These are phyloP conservation scores for Leptatherina wallacei DNA, from an alignment of 2,797 vertebrate genomes.

Conservation along the genomic window DNA sequence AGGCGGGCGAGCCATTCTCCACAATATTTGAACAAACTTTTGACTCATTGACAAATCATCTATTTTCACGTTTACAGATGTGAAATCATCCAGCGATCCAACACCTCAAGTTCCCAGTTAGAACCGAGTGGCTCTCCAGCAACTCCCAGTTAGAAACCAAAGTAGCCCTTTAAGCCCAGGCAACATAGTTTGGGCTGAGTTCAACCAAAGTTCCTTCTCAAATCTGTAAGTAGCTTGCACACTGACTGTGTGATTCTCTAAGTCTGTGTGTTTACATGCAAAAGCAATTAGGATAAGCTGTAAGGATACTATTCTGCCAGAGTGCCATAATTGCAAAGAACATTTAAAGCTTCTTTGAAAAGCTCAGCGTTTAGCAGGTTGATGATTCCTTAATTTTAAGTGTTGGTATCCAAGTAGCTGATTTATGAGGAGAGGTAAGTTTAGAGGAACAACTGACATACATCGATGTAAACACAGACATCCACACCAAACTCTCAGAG, in stretches of 20 bases:
- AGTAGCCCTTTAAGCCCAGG: not conserved
- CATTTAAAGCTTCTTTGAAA: slow-evolving; percentile 58
- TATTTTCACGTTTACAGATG: too few relatives aligned
- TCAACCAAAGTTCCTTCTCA: slow-evolving; percentile 1
- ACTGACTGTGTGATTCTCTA: not conserved
- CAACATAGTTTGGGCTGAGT: slow-evolving; percentile 19
- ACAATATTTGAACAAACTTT: too few relatives aligned
- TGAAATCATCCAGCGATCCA: too few relatives aligned
- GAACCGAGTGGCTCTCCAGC: not conserved
- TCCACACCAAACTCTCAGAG: not conserved
- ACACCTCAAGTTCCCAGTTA: not conserved
- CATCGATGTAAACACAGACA: not conserved
- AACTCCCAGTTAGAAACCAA: not conserved
- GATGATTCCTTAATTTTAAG: slow-evolving; percentile 56
- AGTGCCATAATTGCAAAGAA: slow-evolving; percentile 46
- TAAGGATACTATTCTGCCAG: slow-evolving; percentile 47
- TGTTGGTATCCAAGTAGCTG: slow-evolving; percentile 25
- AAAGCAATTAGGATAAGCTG: slow-evolving; percentile 30
- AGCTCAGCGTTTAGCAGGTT: slow-evolving; percentile 47
- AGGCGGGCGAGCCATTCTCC: too few relatives aligned
- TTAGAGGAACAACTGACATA: not conserved
- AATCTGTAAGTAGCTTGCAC: slow-evolving; percentile 14
- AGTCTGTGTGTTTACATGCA: slow-evolving; percentile 33
- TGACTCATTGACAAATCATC: too few relatives aligned
- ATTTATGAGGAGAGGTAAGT: slow-evolving; percentile 8